Conservation (phyloP, 2,113 vertebrate species). For the Oncorhynchus clarkii region DNA sequence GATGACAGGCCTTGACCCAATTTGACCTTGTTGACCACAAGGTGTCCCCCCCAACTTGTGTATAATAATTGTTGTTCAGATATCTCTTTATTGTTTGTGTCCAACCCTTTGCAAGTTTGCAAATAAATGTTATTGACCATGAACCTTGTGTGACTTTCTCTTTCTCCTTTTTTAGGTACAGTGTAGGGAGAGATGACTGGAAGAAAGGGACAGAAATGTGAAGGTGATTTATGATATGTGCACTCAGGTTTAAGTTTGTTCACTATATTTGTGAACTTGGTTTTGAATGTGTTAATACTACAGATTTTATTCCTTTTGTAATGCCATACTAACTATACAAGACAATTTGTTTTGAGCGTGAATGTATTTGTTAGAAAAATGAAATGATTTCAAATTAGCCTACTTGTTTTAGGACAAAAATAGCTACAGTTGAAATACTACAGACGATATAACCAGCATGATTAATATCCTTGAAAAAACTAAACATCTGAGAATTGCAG, state of each 20-base stretch:
- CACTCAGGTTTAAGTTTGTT: neutral
- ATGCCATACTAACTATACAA: too few species aligned
- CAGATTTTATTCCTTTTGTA: too few species aligned
- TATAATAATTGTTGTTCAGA: slow-evolving; percentile 43
- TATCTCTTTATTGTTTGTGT: slow-evolving; percentile 31
- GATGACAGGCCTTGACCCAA: slow-evolving; percentile 62
- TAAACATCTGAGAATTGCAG: too few species aligned
- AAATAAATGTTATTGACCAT: slow-evolving; percentile 65
- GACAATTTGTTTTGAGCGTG: too few species aligned
- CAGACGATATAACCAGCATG: too few species aligned
- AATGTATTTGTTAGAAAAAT: too few species aligned
- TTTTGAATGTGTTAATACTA: too few species aligned
- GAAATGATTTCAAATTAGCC: too few species aligned
- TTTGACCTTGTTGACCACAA: neutral
- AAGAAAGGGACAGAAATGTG: neutral
- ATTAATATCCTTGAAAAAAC: too few species aligned
- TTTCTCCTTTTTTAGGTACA: neutral
- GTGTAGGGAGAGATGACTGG: neutral
- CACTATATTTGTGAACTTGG: too few species aligned
- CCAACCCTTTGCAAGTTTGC: slow-evolving; percentile 39
- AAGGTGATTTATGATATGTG: neutral
- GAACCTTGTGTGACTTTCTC: neutral
- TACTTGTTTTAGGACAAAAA: too few species aligned
- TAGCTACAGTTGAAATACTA: too few species aligned
- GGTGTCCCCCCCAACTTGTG: slow-evolving; percentile 34